Conservation (phyloP, 2,113 vertebrate genomes). For the Scophthalmus maximus region DNA sequence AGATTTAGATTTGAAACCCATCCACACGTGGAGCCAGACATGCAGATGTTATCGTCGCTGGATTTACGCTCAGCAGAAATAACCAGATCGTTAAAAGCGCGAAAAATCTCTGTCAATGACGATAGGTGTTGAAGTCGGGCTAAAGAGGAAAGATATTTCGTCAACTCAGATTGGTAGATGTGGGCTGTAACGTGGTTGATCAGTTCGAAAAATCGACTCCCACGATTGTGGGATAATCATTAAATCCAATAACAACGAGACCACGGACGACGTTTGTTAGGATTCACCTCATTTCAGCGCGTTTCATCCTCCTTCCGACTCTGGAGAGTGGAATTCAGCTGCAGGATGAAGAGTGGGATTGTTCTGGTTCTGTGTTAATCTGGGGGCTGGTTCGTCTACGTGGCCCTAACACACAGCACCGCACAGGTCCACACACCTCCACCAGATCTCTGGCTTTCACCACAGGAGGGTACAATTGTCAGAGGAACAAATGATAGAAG, state of each 20-base stretch:
- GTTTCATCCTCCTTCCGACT: too few species aligned
- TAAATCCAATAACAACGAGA: not conserved
- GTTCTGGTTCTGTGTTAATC: conserved; percentile 24
- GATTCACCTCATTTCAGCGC: not conserved
- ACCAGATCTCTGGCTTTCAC: conserved; percentile 16
- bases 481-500: too few species aligned
- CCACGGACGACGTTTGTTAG: not conserved
- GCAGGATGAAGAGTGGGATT: conserved; percentile 8
- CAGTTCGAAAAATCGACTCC: too few species aligned
- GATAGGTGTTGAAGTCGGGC: not conserved
- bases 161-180: too few species aligned
- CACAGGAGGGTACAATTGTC: too few species aligned
- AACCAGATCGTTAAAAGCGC: not conserved
- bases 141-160: not conserved
- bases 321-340: not conserved
- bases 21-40: conserved; percentile 17
- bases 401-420: conserved; percentile 7
- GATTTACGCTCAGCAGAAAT: conserved; percentile 23
- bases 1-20: conserved; percentile 33
- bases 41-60: conserved; percentile 25
- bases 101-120: not conserved
- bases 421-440: conserved; percentile 34
- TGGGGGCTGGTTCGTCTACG: not conserved
- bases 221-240: too few species aligned
- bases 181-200: too few species aligned